Conservation (phyloP, 2,797 vertebrate species). For the Falco berigora region DNA sequence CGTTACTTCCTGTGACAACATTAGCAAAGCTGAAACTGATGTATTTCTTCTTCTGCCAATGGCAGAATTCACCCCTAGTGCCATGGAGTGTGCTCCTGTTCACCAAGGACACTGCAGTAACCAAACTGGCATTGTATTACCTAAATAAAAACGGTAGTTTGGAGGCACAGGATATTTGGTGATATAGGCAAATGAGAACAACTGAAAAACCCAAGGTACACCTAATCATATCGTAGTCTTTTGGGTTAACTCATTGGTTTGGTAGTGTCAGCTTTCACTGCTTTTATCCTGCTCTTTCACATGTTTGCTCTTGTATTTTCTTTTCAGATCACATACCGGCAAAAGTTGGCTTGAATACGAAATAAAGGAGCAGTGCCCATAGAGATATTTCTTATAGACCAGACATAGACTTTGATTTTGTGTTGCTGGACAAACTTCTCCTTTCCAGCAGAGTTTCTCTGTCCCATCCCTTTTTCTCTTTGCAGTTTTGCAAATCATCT, state of each 20-base stretch:
- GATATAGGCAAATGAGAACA: background rate
- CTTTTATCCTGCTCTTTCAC: slow-evolving; percentile 31
- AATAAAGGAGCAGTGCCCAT: slow-evolving; percentile 16
- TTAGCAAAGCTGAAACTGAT: background rate
- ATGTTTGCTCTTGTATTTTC: slow-evolving; percentile 37
- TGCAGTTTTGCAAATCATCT: background rate
- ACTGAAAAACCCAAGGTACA: background rate
- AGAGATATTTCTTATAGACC: slow-evolving; percentile 7
- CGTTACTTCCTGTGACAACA: background rate
- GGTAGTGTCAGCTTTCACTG: background rate
- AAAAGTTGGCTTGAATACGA: slow-evolving; percentile 12
- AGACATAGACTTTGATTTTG: slow-evolving; percentile 8
- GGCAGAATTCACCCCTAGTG: background rate
- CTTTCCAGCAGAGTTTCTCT: slow-evolving; percentile 16
- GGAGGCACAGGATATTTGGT: background rate
- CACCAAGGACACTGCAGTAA: background rate
- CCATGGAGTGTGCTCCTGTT: background rate
- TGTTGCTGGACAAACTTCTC: slow-evolving; percentile 13
- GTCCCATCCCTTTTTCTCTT: background rate
- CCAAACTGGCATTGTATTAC: background rate
- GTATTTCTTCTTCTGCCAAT: background rate
- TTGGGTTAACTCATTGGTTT: background rate
- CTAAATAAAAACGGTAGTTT: background rate
- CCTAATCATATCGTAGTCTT: background rate
- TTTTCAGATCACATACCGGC: slow-evolving; percentile 34